Evolutionary conservation across 2,888 invertebrate species (phyloP).

Genomic region (Trisateles emortualis): DNA sequence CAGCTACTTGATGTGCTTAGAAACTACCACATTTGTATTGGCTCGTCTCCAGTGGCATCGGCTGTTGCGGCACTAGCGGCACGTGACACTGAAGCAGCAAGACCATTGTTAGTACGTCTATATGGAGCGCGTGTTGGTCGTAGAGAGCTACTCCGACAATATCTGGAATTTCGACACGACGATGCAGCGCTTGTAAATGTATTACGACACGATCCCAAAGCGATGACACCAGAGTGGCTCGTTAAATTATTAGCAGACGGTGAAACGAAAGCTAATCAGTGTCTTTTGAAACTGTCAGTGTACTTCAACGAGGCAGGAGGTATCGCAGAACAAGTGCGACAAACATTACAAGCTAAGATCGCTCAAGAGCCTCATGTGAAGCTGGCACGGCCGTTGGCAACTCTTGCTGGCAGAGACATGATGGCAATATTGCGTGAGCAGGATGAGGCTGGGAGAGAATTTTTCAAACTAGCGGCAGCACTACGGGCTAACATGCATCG

Average conservation of each 20-base stretch:
- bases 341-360: slow-evolving; percentile 20
- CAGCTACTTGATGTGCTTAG: slow-evolving; percentile 55
- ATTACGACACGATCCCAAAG: slow-evolving; percentile 58
- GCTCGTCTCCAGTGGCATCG: slow-evolving; percentile 44
- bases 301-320: slow-evolving; percentile 66
- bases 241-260: slow-evolving; percentile 37
- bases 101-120: slow-evolving; percentile 49
- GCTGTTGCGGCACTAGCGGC: slow-evolving; percentile 47
- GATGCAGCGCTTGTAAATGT: slow-evolving; percentile 66
- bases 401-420: slow-evolving; percentile 31
- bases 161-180: slow-evolving; percentile 56
- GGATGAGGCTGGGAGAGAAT: slow-evolving; percentile 21
- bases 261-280: slow-evolving; percentile 49
- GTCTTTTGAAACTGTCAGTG: slow-evolving; percentile 56
- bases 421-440: slow-evolving; percentile 29
- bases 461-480: slow-evolving; percentile 44
- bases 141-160: slow-evolving; percentile 55
- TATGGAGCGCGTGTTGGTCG: slow-evolving; percentile 59
- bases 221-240: slow-evolving; percentile 48
- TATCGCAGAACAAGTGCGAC: slow-evolving; percentile 49
- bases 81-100: slow-evolving; percentile 37
- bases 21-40: slow-evolving; percentile 50
- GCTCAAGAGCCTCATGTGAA: slow-evolving; percentile 4
- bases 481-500: slow-evolving; percentile 61
- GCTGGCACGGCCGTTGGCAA: slow-evolving; percentile 34